A percentile compares a stretch with the other conserved stretches of the same genome.
Evolutionary conservation across 2,888 invertebrate species (phyloP).

Genomic region (Melinaea menophilus): DNA sequence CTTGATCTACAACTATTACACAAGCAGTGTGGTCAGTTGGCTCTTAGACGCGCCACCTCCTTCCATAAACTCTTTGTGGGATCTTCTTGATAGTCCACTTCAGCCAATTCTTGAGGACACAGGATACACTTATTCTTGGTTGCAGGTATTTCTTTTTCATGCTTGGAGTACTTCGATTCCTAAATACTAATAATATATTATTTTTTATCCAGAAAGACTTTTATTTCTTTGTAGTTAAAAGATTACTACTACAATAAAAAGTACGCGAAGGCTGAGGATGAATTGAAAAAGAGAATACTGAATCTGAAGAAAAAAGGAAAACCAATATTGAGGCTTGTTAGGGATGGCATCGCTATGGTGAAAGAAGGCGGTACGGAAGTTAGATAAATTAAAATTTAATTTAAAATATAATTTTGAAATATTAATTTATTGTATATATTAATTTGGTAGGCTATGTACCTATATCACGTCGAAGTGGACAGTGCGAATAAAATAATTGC

Average conservation of each 20-base stretch:
- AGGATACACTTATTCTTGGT: constrained; percentile 51
- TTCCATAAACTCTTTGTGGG: constrained; percentile 49
- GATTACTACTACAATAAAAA: constrained; percentile 50
- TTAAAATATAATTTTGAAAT: constrained; percentile 7
- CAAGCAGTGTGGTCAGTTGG: constrained; percentile 78
- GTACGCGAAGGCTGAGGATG: constrained; percentile 54
- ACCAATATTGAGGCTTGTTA: constrained; percentile 15
- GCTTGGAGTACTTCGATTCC: too few species aligned
- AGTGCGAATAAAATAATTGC: too few species aligned
- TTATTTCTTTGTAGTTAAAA: constrained; percentile 43
- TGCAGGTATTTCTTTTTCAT: too few species aligned
- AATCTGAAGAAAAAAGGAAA: constrained; percentile 46
- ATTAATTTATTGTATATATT: neutral
- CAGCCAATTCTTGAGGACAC: constrained; percentile 70
- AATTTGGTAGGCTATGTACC: constrained; percentile 60
- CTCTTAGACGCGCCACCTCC: constrained; percentile 72
- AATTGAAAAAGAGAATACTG: constrained; percentile 51
- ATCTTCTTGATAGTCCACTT: constrained; percentile 40
- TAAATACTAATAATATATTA: too few species aligned
- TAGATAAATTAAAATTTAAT: neutral
- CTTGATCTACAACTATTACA: constrained; percentile 78
- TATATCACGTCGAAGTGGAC: constrained; percentile 57
- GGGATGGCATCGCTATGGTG: constrained; percentile 33
- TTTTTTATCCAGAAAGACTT: too few species aligned
- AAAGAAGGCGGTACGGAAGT: constrained; percentile 52